Percentiles rank a stretch among this genome's conserved stretches.
Conservation (phyloP, 2,797 vertebrate species). For the Helostoma temminkii region DNA sequence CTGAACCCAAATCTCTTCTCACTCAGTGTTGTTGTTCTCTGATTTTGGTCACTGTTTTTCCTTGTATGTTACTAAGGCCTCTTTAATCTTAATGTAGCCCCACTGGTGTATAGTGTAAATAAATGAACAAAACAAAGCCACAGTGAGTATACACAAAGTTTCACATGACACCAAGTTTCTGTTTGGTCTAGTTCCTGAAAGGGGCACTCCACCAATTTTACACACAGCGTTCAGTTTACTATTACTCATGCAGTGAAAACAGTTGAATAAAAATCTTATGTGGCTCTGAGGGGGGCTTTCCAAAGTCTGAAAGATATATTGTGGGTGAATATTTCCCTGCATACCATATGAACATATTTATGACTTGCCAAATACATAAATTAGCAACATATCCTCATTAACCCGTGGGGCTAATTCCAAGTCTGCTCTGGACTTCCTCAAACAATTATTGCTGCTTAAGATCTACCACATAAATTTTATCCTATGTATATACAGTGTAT, state of each 20-base stretch:
- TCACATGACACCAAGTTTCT: constrained; percentile 39
- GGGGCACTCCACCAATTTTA: constrained; percentile 23
- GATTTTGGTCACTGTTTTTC: constrained; percentile 19
- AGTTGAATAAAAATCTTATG: constrained; percentile 3
- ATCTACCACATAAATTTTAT: no score
- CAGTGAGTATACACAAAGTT: constrained; percentile 36
- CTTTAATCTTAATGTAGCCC: constrained; percentile 44
- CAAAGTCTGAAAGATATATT: not conserved
- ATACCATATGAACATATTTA: no score
- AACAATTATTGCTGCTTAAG: not conserved
- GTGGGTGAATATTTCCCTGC: not conserved
- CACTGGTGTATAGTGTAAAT: constrained; percentile 37
- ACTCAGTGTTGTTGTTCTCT: constrained; percentile 29
- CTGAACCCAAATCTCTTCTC: constrained; percentile 29
- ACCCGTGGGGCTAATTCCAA: not conserved
- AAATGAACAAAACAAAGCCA: constrained; percentile 43
- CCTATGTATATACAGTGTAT: no score
- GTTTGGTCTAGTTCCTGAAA: constrained; percentile 33
- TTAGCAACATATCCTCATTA: no score
- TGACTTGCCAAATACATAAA: no score
- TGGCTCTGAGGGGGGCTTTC: constrained; percentile 28
- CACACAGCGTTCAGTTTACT: constrained; percentile 14
- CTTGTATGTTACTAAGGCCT: constrained; percentile 21
- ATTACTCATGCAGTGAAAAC: constrained; percentile 19
- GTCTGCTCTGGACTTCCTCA: not conserved